phyloP scores from a whole-genome alignment of 2,888 invertebrate species.

The Hololepta plana region DNA sequence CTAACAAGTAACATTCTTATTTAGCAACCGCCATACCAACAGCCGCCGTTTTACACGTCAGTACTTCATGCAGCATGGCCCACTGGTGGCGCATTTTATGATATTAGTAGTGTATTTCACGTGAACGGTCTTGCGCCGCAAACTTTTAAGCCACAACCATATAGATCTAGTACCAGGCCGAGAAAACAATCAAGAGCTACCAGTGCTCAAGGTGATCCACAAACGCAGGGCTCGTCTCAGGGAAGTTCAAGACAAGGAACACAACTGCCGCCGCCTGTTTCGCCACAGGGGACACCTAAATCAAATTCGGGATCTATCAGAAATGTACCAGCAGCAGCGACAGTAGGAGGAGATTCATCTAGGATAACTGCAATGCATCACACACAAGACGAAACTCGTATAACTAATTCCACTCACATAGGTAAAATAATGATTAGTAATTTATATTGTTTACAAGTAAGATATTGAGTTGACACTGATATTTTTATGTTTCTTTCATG shows the following conservation, averaged over 20 bases:
- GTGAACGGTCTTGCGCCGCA: conserved; percentile 56
- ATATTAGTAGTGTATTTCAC: conserved; percentile 50
- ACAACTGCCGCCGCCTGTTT: conserved; percentile 13
- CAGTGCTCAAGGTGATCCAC: conserved; percentile 10
- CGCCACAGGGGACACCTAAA: conserved; percentile 13
- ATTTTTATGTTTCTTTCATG: too few species aligned
- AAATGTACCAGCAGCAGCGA: too few species aligned
- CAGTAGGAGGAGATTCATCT: conserved; percentile 11
- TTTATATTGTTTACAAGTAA: too few species aligned
- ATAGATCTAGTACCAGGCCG: conserved; percentile 26
- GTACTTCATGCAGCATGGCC: conserved; percentile 39
- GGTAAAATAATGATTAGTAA: too few species aligned
- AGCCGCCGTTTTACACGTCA: conserved; percentile 44
- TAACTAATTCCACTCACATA: too few species aligned
- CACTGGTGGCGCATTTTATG: conserved; percentile 34
- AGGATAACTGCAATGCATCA: too few species aligned
- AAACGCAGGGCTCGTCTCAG: conserved; percentile 14
- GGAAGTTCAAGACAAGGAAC: conserved; percentile 10
- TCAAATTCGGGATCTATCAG: too few species aligned
- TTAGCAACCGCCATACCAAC: conserved; percentile 27
- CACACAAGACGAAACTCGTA: too few species aligned
- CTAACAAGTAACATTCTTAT: not conserved
- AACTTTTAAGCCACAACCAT: conserved; percentile 35
- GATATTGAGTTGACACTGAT: too few species aligned
- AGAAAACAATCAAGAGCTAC: conserved; percentile 21